phyloP scores from a whole-genome alignment of 1,140 invertebrate species.

The Eueides isabella region DNA sequence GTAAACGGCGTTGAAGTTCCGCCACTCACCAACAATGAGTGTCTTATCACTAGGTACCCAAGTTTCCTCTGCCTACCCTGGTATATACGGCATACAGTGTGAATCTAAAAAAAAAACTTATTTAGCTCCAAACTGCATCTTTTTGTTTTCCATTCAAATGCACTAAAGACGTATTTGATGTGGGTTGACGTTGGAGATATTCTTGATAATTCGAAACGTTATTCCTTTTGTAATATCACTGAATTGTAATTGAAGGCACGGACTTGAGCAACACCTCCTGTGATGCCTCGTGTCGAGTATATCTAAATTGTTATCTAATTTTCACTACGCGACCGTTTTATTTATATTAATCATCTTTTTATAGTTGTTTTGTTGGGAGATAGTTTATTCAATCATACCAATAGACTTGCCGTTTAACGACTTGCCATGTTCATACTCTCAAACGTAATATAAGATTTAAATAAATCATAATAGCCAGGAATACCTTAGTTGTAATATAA shows the following conservation, averaged over 20 bases:
- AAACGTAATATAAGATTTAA: slow-evolving; percentile 55
- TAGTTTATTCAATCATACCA: slow-evolving; percentile 61
- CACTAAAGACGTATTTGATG: slow-evolving; percentile 49
- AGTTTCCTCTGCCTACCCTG: too few species aligned
- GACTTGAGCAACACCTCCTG: slow-evolving; percentile 42
- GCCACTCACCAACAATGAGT: too few species aligned
- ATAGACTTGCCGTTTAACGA: slow-evolving; percentile 35
- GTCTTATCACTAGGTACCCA: too few species aligned
- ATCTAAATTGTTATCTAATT: slow-evolving; percentile 44
- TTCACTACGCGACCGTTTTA: slow-evolving; percentile 41
- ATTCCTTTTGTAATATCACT: slow-evolving; percentile 56
- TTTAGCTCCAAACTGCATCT: slow-evolving; percentile 6
- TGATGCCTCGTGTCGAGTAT: slow-evolving; percentile 37
- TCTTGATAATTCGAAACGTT: slow-evolving; percentile 41
- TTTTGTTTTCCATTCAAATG: slow-evolving; percentile 14
- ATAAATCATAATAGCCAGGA: slow-evolving; percentile 53
- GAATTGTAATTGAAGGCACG: slow-evolving; percentile 49
- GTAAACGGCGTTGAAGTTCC: too few species aligned
- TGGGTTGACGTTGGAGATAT: slow-evolving; percentile 61
- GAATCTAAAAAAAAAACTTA: too few species aligned
- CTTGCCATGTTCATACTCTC: slow-evolving; percentile 56
- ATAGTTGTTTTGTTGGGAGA: slow-evolving; percentile 44
- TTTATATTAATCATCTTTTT: slow-evolving; percentile 53
- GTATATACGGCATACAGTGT: too few species aligned
- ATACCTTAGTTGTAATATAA: slow-evolving; percentile 36